A percentile compares a stretch with the other conserved stretches of the same genome.
These are phyloP conservation scores for Sweltsa coloradensis DNA, from an alignment of 1,140 invertebrate species.

Conservation along the genomic window DNA sequence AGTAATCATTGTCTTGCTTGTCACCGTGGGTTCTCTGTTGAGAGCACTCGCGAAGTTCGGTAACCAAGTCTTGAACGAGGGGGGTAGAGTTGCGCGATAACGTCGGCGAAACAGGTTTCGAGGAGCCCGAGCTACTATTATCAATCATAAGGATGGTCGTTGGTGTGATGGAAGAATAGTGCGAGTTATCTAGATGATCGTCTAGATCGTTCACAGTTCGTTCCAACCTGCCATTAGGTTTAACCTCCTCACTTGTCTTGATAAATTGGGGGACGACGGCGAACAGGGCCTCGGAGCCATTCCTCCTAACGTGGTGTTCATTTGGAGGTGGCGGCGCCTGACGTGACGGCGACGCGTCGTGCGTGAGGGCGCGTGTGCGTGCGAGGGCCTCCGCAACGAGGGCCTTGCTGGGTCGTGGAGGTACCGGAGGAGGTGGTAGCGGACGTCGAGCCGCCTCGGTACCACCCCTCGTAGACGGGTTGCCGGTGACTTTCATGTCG, in stretches of 20 bases:
- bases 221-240: background rate
- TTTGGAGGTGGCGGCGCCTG: conserved; percentile 33
- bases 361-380: conserved; percentile 40
- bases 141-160: background rate
- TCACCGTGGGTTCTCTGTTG: background rate
- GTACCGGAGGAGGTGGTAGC: conserved; percentile 51
- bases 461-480: background rate
- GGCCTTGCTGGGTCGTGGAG: conserved; percentile 53
- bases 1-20: background rate
- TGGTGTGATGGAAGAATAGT: background rate
- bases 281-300: too few relatives aligned
- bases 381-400: conserved; percentile 54
- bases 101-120: background rate
- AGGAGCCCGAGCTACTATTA: background rate
- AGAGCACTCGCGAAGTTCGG: conserved; percentile 4
- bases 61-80: conserved; percentile 2
- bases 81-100: background rate
- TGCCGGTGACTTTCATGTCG: too few relatives aligned
- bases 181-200: background rate
- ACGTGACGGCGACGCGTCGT: conserved; percentile 32
- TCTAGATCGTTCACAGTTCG: background rate
- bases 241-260: background rate
- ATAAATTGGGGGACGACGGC: too few relatives aligned
- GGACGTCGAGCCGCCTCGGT: conserved; percentile 18
- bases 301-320: too few relatives aligned